Conservation (phyloP, 1,140 invertebrate genomes). For the Campoletis sonorensis region DNA sequence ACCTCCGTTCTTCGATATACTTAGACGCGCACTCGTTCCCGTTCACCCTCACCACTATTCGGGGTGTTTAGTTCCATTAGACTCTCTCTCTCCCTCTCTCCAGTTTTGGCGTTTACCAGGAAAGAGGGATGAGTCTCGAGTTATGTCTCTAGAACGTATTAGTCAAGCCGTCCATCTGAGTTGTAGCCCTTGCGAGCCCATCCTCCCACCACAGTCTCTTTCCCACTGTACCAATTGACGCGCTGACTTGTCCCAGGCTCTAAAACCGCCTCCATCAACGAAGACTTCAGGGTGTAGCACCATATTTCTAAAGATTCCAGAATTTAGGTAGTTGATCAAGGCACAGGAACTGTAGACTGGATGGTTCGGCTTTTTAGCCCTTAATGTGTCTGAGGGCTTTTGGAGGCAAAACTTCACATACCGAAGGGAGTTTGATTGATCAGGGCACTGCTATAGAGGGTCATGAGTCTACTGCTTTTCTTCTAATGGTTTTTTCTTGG, state of each 20-base stretch:
- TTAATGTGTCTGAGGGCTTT: neutral
- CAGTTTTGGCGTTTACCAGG: slow-evolving; percentile 39
- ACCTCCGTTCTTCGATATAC: slow-evolving; percentile 37
- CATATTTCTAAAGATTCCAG: slow-evolving; percentile 44
- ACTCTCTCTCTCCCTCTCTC: slow-evolving; percentile 8
- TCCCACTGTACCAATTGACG: neutral
- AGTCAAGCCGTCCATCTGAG: slow-evolving; percentile 41
- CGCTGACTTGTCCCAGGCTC: neutral
- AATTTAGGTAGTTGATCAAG: slow-evolving; percentile 33
- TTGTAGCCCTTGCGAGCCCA: slow-evolving; percentile 32
- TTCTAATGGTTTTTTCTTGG: neutral
- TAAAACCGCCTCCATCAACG: neutral
- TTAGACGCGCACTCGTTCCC: slow-evolving; percentile 14
- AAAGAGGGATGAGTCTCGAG: neutral
- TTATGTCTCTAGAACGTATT: slow-evolving; percentile 33
- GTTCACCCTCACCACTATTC: neutral
- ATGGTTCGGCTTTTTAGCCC: neutral
- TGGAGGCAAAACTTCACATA: neutral
- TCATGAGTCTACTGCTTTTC: neutral
- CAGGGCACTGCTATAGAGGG: neutral
- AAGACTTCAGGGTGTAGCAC: slow-evolving; percentile 25
- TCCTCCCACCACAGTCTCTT: neutral
- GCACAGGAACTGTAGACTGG: too few species aligned
- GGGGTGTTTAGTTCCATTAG: slow-evolving; percentile 44
- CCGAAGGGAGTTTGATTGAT: slow-evolving; percentile 34